phyloP scores from a whole-genome alignment of 2,797 vertebrate genomes.

The Epinephelus coioides region DNA sequence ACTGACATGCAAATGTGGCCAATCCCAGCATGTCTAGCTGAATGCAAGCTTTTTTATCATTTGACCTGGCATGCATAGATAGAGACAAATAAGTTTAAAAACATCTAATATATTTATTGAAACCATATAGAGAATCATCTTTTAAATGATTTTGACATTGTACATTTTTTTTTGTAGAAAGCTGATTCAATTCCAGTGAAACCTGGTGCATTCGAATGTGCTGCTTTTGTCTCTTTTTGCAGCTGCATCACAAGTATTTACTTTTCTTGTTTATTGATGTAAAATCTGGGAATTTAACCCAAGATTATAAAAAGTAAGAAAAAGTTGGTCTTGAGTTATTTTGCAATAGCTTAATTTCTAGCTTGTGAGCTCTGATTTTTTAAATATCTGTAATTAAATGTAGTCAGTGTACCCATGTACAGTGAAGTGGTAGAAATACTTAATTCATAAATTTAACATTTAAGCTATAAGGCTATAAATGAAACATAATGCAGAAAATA shows the following conservation, averaged over 20 bases:
- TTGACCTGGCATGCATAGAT: not conserved
- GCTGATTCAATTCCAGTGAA: no score
- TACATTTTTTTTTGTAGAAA: no score
- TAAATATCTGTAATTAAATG: constrained; percentile 7
- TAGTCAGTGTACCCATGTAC: not conserved
- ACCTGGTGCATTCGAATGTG: no score
- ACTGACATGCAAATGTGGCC: not conserved
- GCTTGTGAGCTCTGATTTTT: not conserved
- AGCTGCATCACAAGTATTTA: not conserved
- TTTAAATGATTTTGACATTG: no score
- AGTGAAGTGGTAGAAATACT: constrained; percentile 19
- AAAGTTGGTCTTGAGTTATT: no score
- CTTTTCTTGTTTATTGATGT: not conserved
- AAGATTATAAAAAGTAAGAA: not conserved
- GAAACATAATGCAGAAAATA: constrained; percentile 57
- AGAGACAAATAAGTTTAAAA: no score
- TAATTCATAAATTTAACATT: constrained; percentile 50
- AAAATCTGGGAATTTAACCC: constrained; percentile 4
- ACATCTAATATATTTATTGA: no score
- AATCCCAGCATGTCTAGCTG: not conserved
- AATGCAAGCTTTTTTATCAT: not conserved
- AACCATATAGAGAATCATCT: no score
- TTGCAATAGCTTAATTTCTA: no score
- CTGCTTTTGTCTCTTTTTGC: not conserved
- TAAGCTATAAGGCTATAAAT: constrained; percentile 51